phyloP scores from a whole-genome alignment of 1,140 invertebrate genomes.

The Acromyrmex heyeri region DNA sequence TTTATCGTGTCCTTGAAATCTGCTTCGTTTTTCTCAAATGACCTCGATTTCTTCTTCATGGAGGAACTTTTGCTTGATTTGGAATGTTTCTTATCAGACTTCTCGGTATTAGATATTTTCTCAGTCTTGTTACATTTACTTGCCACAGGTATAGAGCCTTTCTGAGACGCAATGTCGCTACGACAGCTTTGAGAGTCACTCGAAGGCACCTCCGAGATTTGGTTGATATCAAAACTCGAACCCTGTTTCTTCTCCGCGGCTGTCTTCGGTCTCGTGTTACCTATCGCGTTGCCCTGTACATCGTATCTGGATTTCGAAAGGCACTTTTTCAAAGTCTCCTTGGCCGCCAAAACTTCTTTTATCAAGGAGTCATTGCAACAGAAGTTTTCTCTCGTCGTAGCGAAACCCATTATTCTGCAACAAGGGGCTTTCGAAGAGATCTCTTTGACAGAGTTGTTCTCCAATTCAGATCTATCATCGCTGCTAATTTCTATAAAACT shows the following conservation, averaged over 20 bases:
- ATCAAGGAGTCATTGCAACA: conserved; percentile 79
- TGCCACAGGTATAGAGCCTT: not conserved
- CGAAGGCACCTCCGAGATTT: conserved; percentile 9
- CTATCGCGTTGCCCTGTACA: conserved; percentile 59
- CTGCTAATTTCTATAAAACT: not conserved
- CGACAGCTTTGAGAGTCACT: not conserved
- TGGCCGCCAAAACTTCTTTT: conserved; percentile 85
- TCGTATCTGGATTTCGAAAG: conserved; percentile 71
- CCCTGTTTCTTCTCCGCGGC: conserved; percentile 79
- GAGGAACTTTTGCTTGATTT: conserved; percentile 29
- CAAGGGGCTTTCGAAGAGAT: not conserved
- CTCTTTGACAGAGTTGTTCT: not conserved
- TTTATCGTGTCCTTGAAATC: conserved; percentile 13
- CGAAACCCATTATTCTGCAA: not conserved
- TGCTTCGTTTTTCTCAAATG: conserved; percentile 16
- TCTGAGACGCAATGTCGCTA: not conserved
- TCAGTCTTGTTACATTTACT: conserved; percentile 23
- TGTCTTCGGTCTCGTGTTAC: conserved; percentile 76
- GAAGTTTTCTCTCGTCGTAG: conserved; percentile 46
- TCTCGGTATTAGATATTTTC: not conserved
- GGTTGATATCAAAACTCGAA: conserved; percentile 67
- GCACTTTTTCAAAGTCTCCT: conserved; percentile 84
- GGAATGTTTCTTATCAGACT: conserved; percentile 55
- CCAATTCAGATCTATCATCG: not conserved
- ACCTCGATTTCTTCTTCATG: conserved; percentile 4